phyloP scores from a whole-genome alignment of 2,888 invertebrate species.

The Asteroscopus sphinx region DNA sequence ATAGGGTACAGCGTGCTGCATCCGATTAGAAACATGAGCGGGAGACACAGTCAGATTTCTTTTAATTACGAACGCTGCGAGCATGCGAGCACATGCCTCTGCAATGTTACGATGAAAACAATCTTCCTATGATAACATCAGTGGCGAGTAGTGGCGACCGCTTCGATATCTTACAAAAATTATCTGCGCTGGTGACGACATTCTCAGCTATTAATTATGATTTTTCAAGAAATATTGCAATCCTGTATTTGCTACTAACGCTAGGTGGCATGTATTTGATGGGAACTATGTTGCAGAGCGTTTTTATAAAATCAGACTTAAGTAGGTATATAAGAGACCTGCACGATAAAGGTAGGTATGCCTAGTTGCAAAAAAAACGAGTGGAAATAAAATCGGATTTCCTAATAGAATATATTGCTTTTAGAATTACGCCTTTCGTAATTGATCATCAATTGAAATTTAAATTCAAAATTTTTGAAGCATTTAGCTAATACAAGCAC shows the following conservation, averaged over 20 bases:
- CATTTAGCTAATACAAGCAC: too few relatives aligned
- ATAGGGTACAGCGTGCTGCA: conserved; percentile 1
- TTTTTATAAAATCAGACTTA: conserved; percentile 19
- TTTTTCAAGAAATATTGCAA: conserved; percentile 21
- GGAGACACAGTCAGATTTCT: conserved; percentile 3
- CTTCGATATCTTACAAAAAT: conserved; percentile 36
- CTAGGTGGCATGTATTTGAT: conserved; percentile 4
- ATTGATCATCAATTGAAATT: too few relatives aligned
- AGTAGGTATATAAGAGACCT: conserved; percentile 6
- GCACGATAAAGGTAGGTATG: conserved; percentile 10
- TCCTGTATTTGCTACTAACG: conserved; percentile 4
- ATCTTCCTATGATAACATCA: conserved; percentile 41
- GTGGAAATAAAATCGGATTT: conserved; percentile 4
- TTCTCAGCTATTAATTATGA: conserved; percentile 16
- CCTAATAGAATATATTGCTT: not conserved
- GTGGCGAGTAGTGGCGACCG: conserved; percentile 10
- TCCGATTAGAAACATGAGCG: conserved; percentile 18
- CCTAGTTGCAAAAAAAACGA: conserved; percentile 1
- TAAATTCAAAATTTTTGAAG: too few relatives aligned
- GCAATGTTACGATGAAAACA: conserved; percentile 29
- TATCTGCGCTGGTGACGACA: conserved; percentile 22
- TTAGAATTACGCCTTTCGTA: not conserved
- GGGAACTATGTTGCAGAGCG: conserved; percentile 8
- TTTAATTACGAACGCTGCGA: conserved; percentile 22
- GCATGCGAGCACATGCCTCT: conserved; percentile 5